Percentiles rank a stretch among this genome's conserved stretches.
These are phyloP conservation scores for Atopsyche davidsoni DNA, from an alignment of 1,140 invertebrate genomes.

Conservation along the genomic window DNA sequence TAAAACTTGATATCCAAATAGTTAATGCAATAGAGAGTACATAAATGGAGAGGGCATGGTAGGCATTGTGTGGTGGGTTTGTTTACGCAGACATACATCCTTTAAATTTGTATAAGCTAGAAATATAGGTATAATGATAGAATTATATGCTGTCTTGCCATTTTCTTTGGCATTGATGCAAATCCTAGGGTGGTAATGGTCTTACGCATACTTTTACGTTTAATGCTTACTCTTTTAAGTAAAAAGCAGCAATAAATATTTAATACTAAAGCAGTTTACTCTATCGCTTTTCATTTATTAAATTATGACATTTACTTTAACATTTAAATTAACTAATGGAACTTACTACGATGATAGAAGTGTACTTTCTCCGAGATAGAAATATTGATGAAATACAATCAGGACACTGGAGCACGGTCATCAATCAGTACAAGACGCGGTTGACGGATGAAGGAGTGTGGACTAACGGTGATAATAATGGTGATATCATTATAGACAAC, in stretches of 20 bases:
- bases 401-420: too few species aligned
- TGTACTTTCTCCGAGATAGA: neutral
- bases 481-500: too few species aligned
- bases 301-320: too few species aligned
- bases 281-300: constrained; percentile 13
- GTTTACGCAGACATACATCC: too few species aligned
- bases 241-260: constrained; percentile 24
- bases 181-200: neutral
- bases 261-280: constrained; percentile 19
- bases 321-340: constrained; percentile 2
- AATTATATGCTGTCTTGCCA: neutral
- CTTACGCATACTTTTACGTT: neutral
- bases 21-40: too few species aligned
- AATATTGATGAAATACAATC: too few species aligned
- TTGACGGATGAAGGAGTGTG: too few species aligned
- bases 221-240: constrained; percentile 1
- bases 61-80: too few species aligned
- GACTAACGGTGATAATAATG: too few species aligned
- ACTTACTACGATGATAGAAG: neutral
- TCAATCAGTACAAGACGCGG: too few species aligned
- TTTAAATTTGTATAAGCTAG: neutral
- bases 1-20: too few species aligned
- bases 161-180: neutral
- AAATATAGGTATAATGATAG: neutral
- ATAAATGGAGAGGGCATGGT: too few species aligned